Evolutionary conservation across 2,113 vertebrate species (phyloP).

Genomic region (Apaloderma vittatum): DNA sequence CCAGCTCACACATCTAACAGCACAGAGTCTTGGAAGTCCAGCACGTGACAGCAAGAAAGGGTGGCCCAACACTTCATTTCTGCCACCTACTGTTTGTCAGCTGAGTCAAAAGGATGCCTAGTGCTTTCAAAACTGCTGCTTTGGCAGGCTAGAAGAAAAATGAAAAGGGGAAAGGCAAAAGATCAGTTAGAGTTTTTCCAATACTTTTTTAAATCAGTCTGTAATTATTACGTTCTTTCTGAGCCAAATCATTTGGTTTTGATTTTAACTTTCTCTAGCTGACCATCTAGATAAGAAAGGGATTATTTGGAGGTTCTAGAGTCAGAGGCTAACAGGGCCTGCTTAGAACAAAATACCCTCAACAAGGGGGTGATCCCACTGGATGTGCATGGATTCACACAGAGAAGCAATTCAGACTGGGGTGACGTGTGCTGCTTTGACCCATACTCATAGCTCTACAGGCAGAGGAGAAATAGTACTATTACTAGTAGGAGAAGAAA

Average conservation of each 20-base stretch:
- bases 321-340: background rate
- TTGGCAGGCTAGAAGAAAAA: background rate
- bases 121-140: background rate
- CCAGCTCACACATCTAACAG: background rate
- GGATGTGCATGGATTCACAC: fast-evolving
- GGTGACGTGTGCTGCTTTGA: background rate
- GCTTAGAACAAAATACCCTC: background rate
- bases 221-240: background rate
- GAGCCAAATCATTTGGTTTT: background rate
- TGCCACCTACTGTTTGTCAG: background rate
- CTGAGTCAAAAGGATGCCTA: background rate
- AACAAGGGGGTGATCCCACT: background rate
- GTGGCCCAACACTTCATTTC: background rate
- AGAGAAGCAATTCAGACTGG: background rate
- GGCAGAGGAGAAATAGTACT: background rate
- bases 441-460: background rate
- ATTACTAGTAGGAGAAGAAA: background rate
- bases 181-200: background rate
- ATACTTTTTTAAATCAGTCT: background rate
- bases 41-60: background rate
- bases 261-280: background rate
- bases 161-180: background rate
- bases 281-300: background rate
- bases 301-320: background rate
- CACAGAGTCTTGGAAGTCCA: background rate